A percentile compares a stretch with the other conserved stretches of the same genome.
These are phyloP conservation scores for Lordiphosa mommai DNA, from an alignment of 1,140 invertebrate genomes.

Conservation along the genomic window DNA sequence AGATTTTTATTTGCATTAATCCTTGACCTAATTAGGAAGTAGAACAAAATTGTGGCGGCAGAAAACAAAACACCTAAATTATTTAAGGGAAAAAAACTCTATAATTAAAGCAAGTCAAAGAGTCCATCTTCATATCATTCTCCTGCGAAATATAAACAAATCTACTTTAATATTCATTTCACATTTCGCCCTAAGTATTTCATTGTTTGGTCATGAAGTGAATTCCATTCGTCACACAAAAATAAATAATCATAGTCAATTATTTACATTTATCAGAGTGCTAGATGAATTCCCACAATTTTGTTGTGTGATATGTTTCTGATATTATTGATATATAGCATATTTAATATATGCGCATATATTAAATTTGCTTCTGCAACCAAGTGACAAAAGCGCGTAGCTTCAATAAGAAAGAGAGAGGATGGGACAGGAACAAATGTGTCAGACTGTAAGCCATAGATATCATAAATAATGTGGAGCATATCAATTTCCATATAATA, in stretches of 20 bases:
- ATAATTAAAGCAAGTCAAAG: background rate
- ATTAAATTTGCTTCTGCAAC: background rate
- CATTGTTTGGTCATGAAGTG: background rate
- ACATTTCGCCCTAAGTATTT: background rate
- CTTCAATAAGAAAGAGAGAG: background rate
- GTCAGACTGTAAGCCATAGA: background rate
- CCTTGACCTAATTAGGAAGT: background rate
- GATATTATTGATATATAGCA: background rate
- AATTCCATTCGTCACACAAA: background rate
- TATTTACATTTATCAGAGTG: background rate
- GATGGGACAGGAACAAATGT: too few relatives aligned
- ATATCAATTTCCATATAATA: conserved; percentile 10
- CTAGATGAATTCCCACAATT: background rate
- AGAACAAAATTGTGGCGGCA: background rate
- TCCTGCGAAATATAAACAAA: too few relatives aligned
- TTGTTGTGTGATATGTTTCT: too few relatives aligned
- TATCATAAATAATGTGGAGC: conserved; percentile 4
- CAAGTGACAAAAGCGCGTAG: background rate
- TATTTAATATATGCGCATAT: background rate
- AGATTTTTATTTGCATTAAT: background rate
- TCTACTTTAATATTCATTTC: background rate
- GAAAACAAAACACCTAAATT: background rate
- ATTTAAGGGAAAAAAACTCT: background rate
- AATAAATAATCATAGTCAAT: conserved; percentile 11
- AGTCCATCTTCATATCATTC: too few relatives aligned